Conservation (phyloP, 2,113 vertebrate genomes). For the Gasterosteus nipponicus region DNA sequence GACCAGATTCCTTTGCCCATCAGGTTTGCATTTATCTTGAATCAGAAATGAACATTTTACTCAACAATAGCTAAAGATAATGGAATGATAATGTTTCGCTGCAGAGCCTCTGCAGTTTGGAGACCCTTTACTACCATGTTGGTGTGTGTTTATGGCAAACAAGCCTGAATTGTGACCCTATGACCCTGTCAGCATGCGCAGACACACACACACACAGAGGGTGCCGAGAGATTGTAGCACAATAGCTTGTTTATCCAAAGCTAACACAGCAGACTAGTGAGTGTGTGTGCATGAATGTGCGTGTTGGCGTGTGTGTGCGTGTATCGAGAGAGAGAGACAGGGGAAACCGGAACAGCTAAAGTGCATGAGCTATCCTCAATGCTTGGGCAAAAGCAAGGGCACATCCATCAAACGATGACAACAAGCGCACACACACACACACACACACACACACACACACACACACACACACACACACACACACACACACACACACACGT, state of each 20-base stretch:
- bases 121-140: background rate
- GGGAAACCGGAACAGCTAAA: slow-evolving; percentile 52
- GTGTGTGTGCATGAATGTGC: background rate
- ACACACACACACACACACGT: slow-evolving; percentile 20
- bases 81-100: background rate
- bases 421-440: slow-evolving; percentile 19
- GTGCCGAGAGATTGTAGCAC: no score
- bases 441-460: slow-evolving; percentile 30
- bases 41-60: background rate
- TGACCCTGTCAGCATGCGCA: slow-evolving; percentile 46
- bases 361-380: slow-evolving; percentile 52
- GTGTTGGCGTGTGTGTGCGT: slow-evolving; percentile 23
- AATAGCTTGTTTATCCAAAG: no score
- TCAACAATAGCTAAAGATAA: background rate
- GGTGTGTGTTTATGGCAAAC: slow-evolving; percentile 2
- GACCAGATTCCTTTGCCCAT: background rate
- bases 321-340: background rate
- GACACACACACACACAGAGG: slow-evolving; percentile 22
- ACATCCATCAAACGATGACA: slow-evolving; percentile 65
- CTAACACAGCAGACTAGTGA: background rate
- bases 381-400: slow-evolving; percentile 44
- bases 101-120: background rate
- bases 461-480: slow-evolving; percentile 24
- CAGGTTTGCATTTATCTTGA: background rate
- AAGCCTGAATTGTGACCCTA: slow-evolving; percentile 38